These are phyloP conservation scores for Tretioscincus oriximinensis DNA, from an alignment of 2,113 vertebrate genomes.

Conservation along the genomic window DNA sequence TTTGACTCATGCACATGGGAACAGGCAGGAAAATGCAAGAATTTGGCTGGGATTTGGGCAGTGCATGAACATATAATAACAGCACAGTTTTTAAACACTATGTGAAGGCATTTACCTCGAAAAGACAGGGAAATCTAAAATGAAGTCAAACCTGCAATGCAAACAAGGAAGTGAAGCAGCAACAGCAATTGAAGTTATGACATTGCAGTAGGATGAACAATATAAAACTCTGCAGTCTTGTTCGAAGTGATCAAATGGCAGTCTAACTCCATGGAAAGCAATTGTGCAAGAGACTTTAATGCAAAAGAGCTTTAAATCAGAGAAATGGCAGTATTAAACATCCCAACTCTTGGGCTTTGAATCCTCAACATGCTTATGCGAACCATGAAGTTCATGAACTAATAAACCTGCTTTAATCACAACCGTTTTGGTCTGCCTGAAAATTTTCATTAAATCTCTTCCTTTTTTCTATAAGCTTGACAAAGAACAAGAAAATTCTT, in stretches of 20 bases:
- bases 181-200: neutral
- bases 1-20: no score
- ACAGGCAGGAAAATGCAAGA: no score
- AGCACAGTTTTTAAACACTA: no score
- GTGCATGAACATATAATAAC: neutral
- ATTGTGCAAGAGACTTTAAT: slow-evolving; percentile 6
- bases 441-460: slow-evolving; percentile 12
- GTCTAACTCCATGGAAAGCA: slow-evolving; percentile 15
- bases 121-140: neutral
- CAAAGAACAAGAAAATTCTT: neutral
- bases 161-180: neutral
- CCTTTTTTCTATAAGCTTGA: slow-evolving; percentile 25
- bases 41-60: no score
- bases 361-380: slow-evolving; percentile 22
- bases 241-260: slow-evolving; percentile 13
- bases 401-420: slow-evolving; percentile 34
- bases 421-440: slow-evolving; percentile 24
- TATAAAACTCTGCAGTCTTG: neutral
- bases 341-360: slow-evolving; percentile 13
- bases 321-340: slow-evolving; percentile 14
- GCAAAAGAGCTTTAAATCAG: slow-evolving; percentile 5
- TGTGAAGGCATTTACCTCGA: neutral
- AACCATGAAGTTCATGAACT: slow-evolving; percentile 19
- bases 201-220: neutral
- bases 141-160: neutral